Evolutionary conservation across 2,113 vertebrate species (phyloP).

Genomic region (Indri indri): DNA sequence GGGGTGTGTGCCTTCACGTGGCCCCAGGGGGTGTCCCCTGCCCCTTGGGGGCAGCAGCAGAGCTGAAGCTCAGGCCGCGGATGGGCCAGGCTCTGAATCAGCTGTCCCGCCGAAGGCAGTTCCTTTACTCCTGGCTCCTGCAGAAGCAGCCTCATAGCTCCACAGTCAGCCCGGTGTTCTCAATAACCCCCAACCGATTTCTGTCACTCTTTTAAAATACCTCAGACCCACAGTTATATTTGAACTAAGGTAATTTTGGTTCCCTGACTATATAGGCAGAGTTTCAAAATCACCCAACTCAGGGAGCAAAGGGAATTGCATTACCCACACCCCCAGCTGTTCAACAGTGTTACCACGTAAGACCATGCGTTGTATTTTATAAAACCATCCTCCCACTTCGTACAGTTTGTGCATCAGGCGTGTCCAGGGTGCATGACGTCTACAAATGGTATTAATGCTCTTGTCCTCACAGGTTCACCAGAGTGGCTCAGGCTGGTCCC

Average conservation of each 20-base stretch:
- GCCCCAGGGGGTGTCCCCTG: not conserved
- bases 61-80: not conserved
- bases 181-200: fast-evolving
- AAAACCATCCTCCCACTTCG: fast-evolving
- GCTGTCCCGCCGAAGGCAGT: fast-evolving
- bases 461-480: slow-evolving; percentile 92
- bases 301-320: too few relatives aligned
- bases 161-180: not conserved
- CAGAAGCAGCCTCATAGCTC: fast-evolving
- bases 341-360: not conserved
- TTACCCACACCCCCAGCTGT: not conserved
- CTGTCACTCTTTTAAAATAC: not conserved
- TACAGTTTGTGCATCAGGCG: fast-evolving
- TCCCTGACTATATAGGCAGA: not conserved
- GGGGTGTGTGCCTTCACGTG: not conserved
- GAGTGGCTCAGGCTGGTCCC: slow-evolving; percentile 98
- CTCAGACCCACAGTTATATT: not conserved
- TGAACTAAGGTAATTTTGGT: not conserved
- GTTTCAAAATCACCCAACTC: not conserved
- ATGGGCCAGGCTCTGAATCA: not conserved
- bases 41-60: not conserved
- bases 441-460: not conserved
- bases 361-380: fast-evolving
- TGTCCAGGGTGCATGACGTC: not conserved
- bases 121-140: not conserved